phyloP scores from a whole-genome alignment of 37 sponge, comb jelly and placozoan species.

The Theonella swinhoei region DNA sequence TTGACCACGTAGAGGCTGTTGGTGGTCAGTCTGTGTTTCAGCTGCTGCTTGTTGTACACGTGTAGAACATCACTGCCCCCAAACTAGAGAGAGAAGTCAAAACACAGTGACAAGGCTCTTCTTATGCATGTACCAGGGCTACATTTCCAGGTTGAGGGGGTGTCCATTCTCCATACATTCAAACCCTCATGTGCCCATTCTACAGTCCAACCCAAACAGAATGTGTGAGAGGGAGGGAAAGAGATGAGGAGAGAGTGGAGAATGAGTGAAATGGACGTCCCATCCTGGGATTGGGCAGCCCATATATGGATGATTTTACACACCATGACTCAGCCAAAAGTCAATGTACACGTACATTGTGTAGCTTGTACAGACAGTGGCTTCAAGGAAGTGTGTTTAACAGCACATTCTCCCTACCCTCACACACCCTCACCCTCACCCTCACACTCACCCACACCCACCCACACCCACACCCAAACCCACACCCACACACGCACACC shows the following conservation, averaged over 20 bases:
- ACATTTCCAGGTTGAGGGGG: not conserved
- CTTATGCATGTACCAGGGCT: not conserved
- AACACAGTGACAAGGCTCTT: too few relatives aligned
- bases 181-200: not conserved
- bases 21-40: constrained; percentile 64
- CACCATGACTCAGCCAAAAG: constrained; percentile 86
- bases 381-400: constrained; percentile 80
- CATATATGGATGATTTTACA: constrained; percentile 59
- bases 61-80: constrained; percentile 87
- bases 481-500: not conserved
- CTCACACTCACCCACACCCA: too few relatives aligned
- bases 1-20: constrained; percentile 78
- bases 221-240: not conserved
- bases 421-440: too few relatives aligned
- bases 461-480: too few relatives aligned
- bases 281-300: not conserved
- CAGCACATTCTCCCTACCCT: not conserved
- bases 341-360: constrained; percentile 58
- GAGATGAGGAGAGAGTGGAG: not conserved
- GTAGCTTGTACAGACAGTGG: constrained; percentile 44
- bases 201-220: not conserved
- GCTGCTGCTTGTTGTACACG: constrained; percentile 82
- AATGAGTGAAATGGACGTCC: not conserved
- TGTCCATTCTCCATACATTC: not conserved
- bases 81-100: constrained; percentile 50